Conservation (phyloP, 1,140 invertebrate species). For the Solen grandis region DNA sequence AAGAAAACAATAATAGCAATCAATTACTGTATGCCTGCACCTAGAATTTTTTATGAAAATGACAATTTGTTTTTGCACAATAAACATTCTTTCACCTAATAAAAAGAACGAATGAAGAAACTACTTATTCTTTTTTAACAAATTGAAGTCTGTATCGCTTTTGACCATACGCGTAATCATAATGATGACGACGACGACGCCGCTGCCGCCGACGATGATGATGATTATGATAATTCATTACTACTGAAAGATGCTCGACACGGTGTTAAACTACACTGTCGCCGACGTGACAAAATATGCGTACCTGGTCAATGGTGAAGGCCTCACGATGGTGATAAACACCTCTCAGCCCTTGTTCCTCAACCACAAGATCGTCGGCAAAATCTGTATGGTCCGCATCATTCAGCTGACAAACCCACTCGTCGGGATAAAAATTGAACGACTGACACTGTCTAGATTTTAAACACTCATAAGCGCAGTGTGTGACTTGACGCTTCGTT, state of each 20-base stretch:
- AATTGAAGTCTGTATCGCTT: too few species aligned
- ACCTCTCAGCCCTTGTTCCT: neutral
- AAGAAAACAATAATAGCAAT: too few species aligned
- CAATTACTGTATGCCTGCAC: too few species aligned
- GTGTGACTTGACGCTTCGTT: slow-evolving; percentile 41
- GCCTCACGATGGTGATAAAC: slow-evolving; percentile 34
- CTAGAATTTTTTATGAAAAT: too few species aligned
- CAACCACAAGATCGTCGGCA: neutral
- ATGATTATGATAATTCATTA: neutral
- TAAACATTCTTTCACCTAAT: too few species aligned
- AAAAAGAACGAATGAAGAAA: too few species aligned
- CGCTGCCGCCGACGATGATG: too few species aligned
- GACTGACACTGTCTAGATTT: slow-evolving; percentile 36
- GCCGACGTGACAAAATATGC: too few species aligned
- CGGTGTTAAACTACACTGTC: neutral
- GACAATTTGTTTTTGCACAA: too few species aligned
- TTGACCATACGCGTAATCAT: too few species aligned
- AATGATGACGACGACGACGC: neutral
- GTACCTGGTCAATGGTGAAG: slow-evolving; percentile 43
- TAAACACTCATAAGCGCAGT: slow-evolving; percentile 51
- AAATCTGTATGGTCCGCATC: slow-evolving; percentile 33
- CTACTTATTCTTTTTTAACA: too few species aligned
- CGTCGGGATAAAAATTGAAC: slow-evolving; percentile 31
- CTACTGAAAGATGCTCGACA: neutral
- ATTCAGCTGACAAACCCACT: slow-evolving; percentile 30